Base-by-base conservation (phyloP, 2,888 invertebrate species). In the Plebejus anna region DNA sequence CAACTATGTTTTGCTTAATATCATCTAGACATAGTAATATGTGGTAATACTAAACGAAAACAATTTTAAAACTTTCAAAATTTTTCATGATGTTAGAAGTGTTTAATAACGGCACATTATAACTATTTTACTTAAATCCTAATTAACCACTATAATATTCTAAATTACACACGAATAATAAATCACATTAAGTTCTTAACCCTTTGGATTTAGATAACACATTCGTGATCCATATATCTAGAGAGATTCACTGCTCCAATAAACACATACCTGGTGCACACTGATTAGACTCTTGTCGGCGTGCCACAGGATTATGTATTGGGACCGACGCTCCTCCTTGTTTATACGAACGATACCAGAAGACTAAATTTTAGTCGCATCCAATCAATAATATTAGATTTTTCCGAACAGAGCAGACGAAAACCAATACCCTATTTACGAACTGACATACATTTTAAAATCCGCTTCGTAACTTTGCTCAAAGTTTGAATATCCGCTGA, bases 401-500 rank as follows among this genome's bases (percentile, higher is more conserved):
- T 61, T 28, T 66, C 32, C 36, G 4, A 66, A 36, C 28, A 59
- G 32, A 28, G 9, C 28, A 66, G 13, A 28, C 11, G 32, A 66
- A 28, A 66, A 66, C 61, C 32, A 4, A 66, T 66, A 66, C 9
- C 32, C 28, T 28, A 66, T 66, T 66, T 66, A 66, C 71, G 11
- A 42, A 42, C 42, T 71, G n/a, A 71, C 42, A 71, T 47, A 47
- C 47, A 72, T 72, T 72, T 42, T 47, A 28, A 72, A 72, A 72
- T 22, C 47, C 47, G 16, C 47, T 47, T 22, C 28, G 42, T n/a
- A 72, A 72, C 72, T 71, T 71, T 16, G 7, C 70, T 22, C 22
- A 42, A 42, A 71, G n/a, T 72, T 72, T 72, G 32, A 72, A 47
- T 72, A 72, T 72, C 28, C 72, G 47, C 72, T 42, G 72, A 72